Evolutionary conservation across 2,113 vertebrate species (phyloP), one percentile per base, ranked within the genome.

Genomic region (Ochotona princeps): DNA sequence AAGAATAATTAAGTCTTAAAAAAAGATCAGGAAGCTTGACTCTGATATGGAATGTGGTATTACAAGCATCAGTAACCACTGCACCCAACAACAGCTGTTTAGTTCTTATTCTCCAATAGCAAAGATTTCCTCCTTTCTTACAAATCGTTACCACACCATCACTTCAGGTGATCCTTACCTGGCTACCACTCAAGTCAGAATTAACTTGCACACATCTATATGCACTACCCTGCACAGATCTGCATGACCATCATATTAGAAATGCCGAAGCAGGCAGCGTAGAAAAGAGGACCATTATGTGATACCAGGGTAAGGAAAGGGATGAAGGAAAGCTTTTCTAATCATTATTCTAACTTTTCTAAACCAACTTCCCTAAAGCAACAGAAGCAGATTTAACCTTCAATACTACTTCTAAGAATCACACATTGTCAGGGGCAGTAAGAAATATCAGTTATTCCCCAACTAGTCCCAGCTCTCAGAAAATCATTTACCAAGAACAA

Each of bases 321-420:
- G 20, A 57, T 89, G 14, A 20, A 54, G 66, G n/a, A 26, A 60
- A 49, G 7, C 51, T 92, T 86, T 91, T 83, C 72, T 81, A 92
- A 72, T 35, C 69, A 82, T 38, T 70, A 74, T 51, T 81, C 35
- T 87, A 91, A 79, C 57, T 17, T 90, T 72, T 75, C 73, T 88
- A 83, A 87, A 65, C 13, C 65, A 89, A 73, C 7, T 17, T 90
- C 12, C 66, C 28, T 92, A 49, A 88, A 90, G 90, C 3, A 13
- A 93, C 73, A 83, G 66, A 87, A 76, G 72, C 65, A 91, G 47
- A 94, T 67, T 94, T 95, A 69, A 89, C 20, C 28, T 90, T 85
- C 80, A 80, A 25, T 70, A 73, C 23, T 17, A 89, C 25, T 74
- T 93, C n/a, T 51, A 73, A 21, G 61, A 83, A 92, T 26, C 7